phyloP scores from a whole-genome alignment of 2,797 vertebrate genomes.

The Jordanella pulchra region DNA sequence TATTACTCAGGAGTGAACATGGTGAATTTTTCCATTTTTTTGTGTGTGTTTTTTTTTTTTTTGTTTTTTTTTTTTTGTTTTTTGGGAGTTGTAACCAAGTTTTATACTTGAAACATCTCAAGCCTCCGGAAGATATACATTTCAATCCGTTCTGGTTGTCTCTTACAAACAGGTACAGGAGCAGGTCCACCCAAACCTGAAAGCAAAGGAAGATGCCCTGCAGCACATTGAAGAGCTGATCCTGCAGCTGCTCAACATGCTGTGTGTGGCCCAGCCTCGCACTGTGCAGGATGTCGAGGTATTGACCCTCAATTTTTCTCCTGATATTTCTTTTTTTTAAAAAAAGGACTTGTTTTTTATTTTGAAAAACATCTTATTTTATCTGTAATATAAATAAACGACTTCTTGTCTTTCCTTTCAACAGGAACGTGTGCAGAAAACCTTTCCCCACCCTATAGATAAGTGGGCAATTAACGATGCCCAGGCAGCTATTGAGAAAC shows the following conservation, averaged over 20 bases:
- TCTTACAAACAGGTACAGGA: slow-evolving; percentile 87
- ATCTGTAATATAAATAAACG: not conserved
- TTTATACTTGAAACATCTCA: not conserved
- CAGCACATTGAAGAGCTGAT: slow-evolving; percentile 97
- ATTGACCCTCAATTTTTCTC: not conserved
- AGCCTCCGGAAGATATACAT: not conserved
- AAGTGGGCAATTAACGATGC: slow-evolving; percentile 98
- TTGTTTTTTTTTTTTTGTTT: too few species aligned
- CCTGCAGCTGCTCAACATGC: slow-evolving; percentile 95
- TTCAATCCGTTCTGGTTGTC: not conserved
- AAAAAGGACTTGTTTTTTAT: not conserved
- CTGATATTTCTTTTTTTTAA: not conserved
- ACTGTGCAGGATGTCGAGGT: slow-evolving; percentile 96
- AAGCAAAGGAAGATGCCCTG: slow-evolving; percentile 94
- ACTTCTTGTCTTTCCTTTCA: slow-evolving; percentile 3
- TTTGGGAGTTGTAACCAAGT: not conserved
- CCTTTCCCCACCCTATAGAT: slow-evolving; percentile 97
- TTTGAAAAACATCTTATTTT: not conserved
- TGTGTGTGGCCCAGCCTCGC: slow-evolving; percentile 95
- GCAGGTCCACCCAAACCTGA: slow-evolving; percentile 95
- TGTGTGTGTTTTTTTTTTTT: too few species aligned
- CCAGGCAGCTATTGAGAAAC: slow-evolving; percentile 94
- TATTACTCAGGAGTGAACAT: not conserved
- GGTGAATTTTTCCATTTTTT: not conserved
- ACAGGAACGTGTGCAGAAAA: slow-evolving; percentile 98